These are phyloP conservation scores for Liodrosophila aerea DNA, from an alignment of 2,888 invertebrate species.

Conservation along the genomic window DNA sequence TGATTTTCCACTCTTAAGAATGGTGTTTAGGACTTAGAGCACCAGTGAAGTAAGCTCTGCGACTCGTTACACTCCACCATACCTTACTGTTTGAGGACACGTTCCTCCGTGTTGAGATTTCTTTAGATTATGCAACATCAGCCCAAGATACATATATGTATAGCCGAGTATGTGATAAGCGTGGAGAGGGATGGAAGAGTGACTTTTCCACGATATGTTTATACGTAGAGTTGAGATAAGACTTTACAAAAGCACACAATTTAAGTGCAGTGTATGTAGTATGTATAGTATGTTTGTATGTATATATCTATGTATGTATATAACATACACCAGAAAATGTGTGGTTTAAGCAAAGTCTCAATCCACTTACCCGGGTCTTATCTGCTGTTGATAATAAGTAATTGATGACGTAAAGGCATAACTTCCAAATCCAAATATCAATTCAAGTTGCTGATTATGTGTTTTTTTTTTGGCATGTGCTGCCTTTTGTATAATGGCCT, in stretches of 20 bases:
- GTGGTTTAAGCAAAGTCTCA: not conserved
- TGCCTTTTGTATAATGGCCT: constrained; percentile 23
- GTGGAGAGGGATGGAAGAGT: no score
- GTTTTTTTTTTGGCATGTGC: constrained; percentile 25
- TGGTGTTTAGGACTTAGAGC: no score
- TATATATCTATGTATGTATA: not conserved
- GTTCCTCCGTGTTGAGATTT: no score
- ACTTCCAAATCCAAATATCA: constrained; percentile 8
- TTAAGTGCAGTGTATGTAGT: constrained; percentile 1
- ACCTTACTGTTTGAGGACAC: no score
- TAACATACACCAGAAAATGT: not conserved
- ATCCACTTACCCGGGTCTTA: constrained; percentile 32
- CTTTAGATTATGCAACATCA: no score
- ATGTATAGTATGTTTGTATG: not conserved
- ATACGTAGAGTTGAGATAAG: not conserved
- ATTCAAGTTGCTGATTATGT: constrained; percentile 18
- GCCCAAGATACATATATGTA: no score
- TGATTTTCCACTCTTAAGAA: no score
- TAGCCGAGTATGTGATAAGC: no score
- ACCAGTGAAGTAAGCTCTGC: no score
- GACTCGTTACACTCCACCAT: no score
- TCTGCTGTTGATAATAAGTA: constrained; percentile 18
- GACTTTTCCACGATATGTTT: no score
- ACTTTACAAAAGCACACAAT: not conserved
- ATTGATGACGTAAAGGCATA: constrained; percentile 30